A percentile compares a stretch with the other conserved stretches of the same genome.
Conservation (phyloP, 2,888 invertebrate genomes). For the Lissonota sp. region DNA sequence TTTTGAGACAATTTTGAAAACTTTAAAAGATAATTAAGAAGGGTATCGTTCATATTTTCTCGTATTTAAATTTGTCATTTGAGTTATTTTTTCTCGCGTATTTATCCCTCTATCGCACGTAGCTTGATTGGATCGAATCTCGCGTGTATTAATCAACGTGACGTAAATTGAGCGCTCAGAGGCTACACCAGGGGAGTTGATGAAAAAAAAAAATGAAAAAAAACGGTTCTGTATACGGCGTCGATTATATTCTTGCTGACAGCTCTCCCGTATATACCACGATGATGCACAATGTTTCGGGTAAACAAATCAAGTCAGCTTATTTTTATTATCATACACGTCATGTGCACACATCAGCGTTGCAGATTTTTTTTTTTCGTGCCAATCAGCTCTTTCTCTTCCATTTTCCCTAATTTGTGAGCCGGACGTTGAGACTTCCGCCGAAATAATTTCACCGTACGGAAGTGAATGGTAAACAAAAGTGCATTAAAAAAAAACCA, state of each 20-base stretch:
- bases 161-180: slow-evolving; percentile 57
- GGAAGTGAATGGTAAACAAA: too few species aligned
- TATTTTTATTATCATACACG: slow-evolving; percentile 45
- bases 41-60: too few species aligned
- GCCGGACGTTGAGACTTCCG: slow-evolving; percentile 49
- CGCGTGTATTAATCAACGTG: slow-evolving; percentile 57
- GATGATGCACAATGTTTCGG: slow-evolving; percentile 50
- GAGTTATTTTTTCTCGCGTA: slow-evolving; percentile 40
- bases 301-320: slow-evolving; percentile 50
- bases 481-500: slow-evolving; percentile 32
- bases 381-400: slow-evolving; percentile 50
- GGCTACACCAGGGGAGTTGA: slow-evolving; percentile 20
- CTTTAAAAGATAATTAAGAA: too few species aligned
- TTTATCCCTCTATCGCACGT: slow-evolving; percentile 18
- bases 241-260: slow-evolving; percentile 10
- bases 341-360: slow-evolving; percentile 22
- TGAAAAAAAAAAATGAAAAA: slow-evolving; percentile 27
- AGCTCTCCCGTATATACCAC: not conserved
- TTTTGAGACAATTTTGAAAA: too few species aligned
- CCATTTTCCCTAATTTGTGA: slow-evolving; percentile 54
- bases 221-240: slow-evolving; percentile 32
- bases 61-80: not conserved
- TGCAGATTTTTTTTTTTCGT: slow-evolving; percentile 42
- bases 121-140: slow-evolving; percentile 60
- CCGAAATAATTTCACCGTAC: slow-evolving; percentile 37